Percentiles rank a stretch among this genome's conserved stretches.
Conservation (phyloP, 2,888 invertebrate species). For the Caenorhabditis sinica region DNA sequence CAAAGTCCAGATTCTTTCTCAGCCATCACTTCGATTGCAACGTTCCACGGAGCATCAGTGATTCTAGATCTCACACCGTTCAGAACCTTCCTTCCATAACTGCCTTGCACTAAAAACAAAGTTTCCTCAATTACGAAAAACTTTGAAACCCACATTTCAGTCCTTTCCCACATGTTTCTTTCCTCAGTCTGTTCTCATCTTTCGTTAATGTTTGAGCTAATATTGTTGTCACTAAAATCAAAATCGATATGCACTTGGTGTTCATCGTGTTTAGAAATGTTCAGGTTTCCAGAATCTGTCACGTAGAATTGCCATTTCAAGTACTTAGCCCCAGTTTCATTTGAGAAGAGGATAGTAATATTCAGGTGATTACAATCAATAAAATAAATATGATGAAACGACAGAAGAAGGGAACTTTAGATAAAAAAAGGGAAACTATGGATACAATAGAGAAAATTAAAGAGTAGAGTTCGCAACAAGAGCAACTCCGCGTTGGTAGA, state of each 20-base stretch:
- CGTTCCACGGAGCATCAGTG: conserved; percentile 55
- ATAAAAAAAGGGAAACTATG: neutral
- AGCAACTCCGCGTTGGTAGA: conserved; percentile 98
- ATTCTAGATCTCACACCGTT: conserved; percentile 33
- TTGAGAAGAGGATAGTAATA: neutral
- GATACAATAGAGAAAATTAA: conserved; percentile 26
- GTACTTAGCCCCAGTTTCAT: neutral
- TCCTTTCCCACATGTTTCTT: conserved; percentile 30
- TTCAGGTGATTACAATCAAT: neutral
- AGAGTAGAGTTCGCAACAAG: conserved; percentile 89
- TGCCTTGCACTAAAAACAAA: conserved; percentile 9
- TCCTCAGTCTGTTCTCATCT: conserved; percentile 28
- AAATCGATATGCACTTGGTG: neutral
- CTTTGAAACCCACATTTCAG: conserved; percentile 18
- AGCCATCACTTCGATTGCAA: conserved; percentile 38
- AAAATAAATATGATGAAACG: neutral
- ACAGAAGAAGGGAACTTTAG: neutral
- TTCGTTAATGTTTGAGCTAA: conserved; percentile 8
- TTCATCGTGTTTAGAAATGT: conserved; percentile 27
- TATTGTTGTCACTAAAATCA: neutral
- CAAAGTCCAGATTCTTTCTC: conserved; percentile 27
- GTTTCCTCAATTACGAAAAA: no score
- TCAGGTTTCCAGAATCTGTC: neutral
- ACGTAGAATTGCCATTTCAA: neutral
- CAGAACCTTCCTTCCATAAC: conserved; percentile 47